These are phyloP conservation scores for Pegea sp. DNA, from an alignment of 23 tunicate species.

Conservation along the genomic window DNA sequence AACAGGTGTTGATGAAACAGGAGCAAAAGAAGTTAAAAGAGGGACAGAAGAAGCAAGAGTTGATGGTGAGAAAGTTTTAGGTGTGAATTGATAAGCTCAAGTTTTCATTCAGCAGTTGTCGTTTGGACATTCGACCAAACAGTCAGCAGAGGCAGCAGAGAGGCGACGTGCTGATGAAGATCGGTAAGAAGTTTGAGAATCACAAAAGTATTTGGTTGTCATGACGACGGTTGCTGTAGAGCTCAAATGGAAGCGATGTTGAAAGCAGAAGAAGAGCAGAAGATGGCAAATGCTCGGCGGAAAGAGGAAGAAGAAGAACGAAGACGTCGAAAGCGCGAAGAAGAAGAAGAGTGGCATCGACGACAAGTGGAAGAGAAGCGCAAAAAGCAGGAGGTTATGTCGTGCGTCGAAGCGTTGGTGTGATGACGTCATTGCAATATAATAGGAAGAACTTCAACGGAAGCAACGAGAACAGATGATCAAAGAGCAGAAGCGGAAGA, in stretches of 20 bases:
- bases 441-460: conserved; percentile 3
- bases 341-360: conserved; percentile 10
- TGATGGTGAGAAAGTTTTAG: no score
- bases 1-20: neutral
- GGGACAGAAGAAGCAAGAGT: conserved; percentile 4
- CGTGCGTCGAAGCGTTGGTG: no score
- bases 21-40: conserved; percentile 7
- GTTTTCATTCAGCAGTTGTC: no score
- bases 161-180: conserved; percentile 13
- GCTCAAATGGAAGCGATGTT: conserved; percentile 10
- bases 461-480: conserved; percentile 28
- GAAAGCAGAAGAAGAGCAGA: conserved; percentile 20
- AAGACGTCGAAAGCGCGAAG: conserved; percentile 2
- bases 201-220: conserved; percentile 1
- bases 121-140: no score
- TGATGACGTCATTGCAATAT: no score
- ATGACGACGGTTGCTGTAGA: no score
- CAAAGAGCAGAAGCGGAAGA: conserved; percentile 15
- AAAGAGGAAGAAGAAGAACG: conserved; percentile 28
- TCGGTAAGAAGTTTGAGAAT: conserved; percentile 8
- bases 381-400: no score
- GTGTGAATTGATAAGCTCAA: no score
- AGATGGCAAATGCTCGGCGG: no score
- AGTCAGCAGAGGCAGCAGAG: conserved; percentile 6
- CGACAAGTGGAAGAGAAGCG: conserved; percentile 24